Base-by-base conservation (phyloP, 1,140 invertebrate genomes). In the Solen grandis region DNA sequence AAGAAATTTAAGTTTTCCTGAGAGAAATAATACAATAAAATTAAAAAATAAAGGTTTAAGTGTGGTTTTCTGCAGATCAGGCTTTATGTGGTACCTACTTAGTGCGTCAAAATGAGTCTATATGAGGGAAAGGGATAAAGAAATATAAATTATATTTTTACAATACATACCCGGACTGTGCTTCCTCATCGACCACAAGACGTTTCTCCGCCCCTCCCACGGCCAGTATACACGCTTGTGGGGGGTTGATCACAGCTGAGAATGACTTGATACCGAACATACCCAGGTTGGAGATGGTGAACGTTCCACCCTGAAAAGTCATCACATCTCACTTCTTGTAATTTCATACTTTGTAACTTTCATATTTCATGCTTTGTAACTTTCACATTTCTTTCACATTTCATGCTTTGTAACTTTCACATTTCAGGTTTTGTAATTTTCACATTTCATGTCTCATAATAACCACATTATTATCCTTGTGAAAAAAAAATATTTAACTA, bases 221-320 rank as follows among this genome's bases (percentile, higher is more conserved):
- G 75, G 73, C 72, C 19, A 66, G 68, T 50, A 60, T 65, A 69
- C 74, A 85, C 50, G 91, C 92, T 90, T 95, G 95, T 19, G 95
- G 95, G 66, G 95, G 95, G 89, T 95, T 95, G 50, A 95, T 95
- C 22, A 95, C 94, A 31, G 95, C 95, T 35, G 94, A 92, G 88
- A 95, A 95, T 83, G 94, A 92, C 75, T 94, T 94, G n/a, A 95
- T 93, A 91, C 97, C 98, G 93, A 97, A 99, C 99, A 99, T 99
- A 88, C 99, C 99, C 72, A 99, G 93, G 93, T 99, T 99, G 0
- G 98, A 99, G 5, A 99, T 95, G 2, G 95, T 95, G 86, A 95
- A 95, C n/a, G 95, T 95, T 22, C 95, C 95, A 62, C 95, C 95
- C 94, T 95, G 86, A 50, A 91, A 81, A 65, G n/a, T n/a, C n/a